phyloP scores from a whole-genome alignment of 1,140 invertebrate species.

The Leptestheria dahalacensis region DNA sequence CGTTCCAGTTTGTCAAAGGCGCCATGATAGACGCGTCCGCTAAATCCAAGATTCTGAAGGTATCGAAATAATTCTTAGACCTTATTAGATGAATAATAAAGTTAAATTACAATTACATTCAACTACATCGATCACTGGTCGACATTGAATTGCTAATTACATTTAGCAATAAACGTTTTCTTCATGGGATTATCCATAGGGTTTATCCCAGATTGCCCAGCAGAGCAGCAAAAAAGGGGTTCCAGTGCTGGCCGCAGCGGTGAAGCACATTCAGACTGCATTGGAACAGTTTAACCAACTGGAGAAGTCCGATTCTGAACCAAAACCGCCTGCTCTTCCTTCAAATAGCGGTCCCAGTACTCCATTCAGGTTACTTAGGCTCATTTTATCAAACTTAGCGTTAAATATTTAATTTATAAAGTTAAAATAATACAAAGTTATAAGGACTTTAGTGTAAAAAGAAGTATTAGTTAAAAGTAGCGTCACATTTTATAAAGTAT shows the following conservation, averaged over 20 bases:
- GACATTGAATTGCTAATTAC: too few species aligned
- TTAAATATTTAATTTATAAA: too few species aligned
- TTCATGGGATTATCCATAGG: neutral
- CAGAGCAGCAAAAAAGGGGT: neutral
- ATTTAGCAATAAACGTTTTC: too few species aligned
- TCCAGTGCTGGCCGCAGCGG: neutral
- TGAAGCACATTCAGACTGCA: neutral
- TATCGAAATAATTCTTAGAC: conserved; percentile 20
- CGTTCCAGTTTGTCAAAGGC: conserved; percentile 48
- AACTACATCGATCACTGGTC: too few species aligned
- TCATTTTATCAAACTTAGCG: too few species aligned
- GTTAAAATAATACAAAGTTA: too few species aligned
- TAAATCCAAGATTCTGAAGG: conserved; percentile 45
- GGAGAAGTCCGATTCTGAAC: neutral
- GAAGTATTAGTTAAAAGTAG: too few species aligned
- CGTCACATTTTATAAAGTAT: too few species aligned
- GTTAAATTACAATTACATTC: too few species aligned
- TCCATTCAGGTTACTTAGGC: conserved; percentile 15
- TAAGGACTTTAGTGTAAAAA: too few species aligned
- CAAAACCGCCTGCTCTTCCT: neutral
- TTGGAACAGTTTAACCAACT: neutral
- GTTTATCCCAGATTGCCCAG: neutral
- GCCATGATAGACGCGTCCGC: conserved; percentile 42
- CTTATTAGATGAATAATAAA: too few species aligned
- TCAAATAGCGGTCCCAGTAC: neutral